Evolutionary conservation across 1,140 invertebrate species (phyloP).

Genomic region (Liolophura sinensis): DNA sequence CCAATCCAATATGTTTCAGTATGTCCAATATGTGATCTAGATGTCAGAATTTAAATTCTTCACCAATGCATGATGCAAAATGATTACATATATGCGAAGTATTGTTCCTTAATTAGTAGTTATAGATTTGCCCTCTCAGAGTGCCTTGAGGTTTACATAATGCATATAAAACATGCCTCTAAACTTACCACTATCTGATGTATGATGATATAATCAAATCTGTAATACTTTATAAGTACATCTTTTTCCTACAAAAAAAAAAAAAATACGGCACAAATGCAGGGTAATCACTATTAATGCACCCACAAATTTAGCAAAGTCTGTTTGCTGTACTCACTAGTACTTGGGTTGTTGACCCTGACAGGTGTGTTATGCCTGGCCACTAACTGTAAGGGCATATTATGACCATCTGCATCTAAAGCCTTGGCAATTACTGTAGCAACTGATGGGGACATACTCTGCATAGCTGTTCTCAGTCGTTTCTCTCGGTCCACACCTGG

Average conservation of each 20-base stretch:
- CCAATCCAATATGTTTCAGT: no score
- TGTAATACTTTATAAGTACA: no score
- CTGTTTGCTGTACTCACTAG: not conserved
- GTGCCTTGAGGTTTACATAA: no score
- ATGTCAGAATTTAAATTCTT: no score
- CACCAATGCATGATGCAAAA: no score
- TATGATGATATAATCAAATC: no score
- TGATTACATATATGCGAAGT: no score
- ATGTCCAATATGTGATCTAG: no score
- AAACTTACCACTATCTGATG: no score
- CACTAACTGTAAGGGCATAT: not conserved
- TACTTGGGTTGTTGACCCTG: conserved; percentile 5
- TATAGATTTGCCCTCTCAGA: no score
- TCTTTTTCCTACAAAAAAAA: conserved; percentile 4
- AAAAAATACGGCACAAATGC: not conserved
- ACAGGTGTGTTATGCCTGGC: not conserved
- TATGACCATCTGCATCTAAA: conserved; percentile 13
- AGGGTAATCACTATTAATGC: not conserved
- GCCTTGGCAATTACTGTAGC: conserved; percentile 29
- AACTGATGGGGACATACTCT: conserved; percentile 33
- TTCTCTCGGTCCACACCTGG: conserved; percentile 17
- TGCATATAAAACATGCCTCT: no score
- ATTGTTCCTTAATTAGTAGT: no score
- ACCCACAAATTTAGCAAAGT: not conserved
- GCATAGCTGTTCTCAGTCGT: conserved; percentile 26